A percentile compares a stretch with the other conserved stretches of the same genome.
Evolutionary conservation across 92 coral and sea anemone genomes (phyloP).

Genomic region (Phymanthus crucifer): DNA sequence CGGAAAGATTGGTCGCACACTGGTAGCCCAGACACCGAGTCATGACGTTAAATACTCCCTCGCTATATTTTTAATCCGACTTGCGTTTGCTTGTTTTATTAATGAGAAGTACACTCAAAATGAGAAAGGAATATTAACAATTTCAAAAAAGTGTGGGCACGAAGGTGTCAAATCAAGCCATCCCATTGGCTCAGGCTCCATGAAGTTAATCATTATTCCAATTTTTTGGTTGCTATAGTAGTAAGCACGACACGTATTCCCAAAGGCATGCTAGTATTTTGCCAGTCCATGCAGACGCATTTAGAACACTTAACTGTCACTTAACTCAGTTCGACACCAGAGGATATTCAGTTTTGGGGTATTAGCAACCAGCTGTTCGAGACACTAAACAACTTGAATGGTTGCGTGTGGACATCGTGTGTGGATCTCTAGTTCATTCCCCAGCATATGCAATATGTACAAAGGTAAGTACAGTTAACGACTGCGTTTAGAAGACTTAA

Average conservation of each 20-base stretch:
- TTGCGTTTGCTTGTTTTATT: not conserved
- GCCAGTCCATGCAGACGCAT: conserved; percentile 7
- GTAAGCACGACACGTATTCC: conserved; percentile 44
- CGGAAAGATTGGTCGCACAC: too few species aligned
- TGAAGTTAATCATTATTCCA: conserved; percentile 43
- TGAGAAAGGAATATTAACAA: not conserved
- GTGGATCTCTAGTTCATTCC: not conserved
- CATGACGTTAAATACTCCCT: too few species aligned
- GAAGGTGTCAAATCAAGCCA: not conserved
- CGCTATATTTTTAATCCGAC: too few species aligned
- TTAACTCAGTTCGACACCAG: conserved; percentile 1
- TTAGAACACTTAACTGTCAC: not conserved
- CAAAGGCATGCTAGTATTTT: conserved; percentile 33
- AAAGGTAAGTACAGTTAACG: conserved; percentile 5
- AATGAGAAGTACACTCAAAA: not conserved
- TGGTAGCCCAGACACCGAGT: too few species aligned
- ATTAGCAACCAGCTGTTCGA: conserved; percentile 4
- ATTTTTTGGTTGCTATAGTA: conserved; percentile 57
- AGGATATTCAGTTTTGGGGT: not conserved
- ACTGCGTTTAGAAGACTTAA: conserved; percentile 2
- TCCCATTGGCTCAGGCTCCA: conserved; percentile 35
- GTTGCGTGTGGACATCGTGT: not conserved
- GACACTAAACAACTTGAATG: conserved; percentile 1
- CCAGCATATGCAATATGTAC: not conserved
- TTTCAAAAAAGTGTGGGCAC: conserved; percentile 7